Evolutionary conservation across 2,888 invertebrate genomes (phyloP).

Genomic region (Cosmopolites sordidus): DNA sequence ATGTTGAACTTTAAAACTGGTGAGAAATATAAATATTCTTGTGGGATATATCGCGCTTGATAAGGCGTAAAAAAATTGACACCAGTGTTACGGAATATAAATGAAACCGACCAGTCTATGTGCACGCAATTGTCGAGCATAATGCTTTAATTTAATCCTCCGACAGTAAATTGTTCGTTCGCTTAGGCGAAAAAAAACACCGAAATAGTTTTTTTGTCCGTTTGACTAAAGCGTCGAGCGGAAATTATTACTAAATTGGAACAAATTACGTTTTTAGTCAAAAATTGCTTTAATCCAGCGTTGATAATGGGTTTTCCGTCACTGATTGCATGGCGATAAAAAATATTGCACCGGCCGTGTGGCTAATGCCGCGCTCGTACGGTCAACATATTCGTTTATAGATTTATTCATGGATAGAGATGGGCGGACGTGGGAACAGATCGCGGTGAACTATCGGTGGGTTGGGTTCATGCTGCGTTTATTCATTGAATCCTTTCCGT

Average conservation of each 20-base stretch:
- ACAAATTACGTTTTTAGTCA: conserved; percentile 28
- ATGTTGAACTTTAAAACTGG: too few species aligned
- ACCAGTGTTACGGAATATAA: background rate
- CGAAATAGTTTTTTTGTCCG: conserved; percentile 1
- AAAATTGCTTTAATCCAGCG: conserved; percentile 28
- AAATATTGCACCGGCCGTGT: conserved; percentile 21
- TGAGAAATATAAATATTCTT: too few species aligned
- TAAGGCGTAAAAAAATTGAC: background rate
- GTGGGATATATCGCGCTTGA: background rate
- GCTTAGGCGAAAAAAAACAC: background rate
- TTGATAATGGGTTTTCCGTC: conserved; percentile 28
- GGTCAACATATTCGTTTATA: background rate
- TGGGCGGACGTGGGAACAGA: background rate
- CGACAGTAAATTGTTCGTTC: background rate
- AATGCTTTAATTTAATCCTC: conserved; percentile 1
- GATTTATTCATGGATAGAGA: conserved; percentile 18
- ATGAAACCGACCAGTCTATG: background rate
- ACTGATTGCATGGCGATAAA: conserved; percentile 25
- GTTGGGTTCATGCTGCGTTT: too few species aligned
- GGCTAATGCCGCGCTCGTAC: conserved; percentile 9
- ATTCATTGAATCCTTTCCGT: too few species aligned
- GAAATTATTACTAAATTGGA: conserved; percentile 28
- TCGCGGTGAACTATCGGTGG: too few species aligned
- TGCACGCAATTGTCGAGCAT: background rate
- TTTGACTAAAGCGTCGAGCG: conserved; percentile 23